These are phyloP conservation scores for Alligator mississippiensis DNA, from an alignment of 2,113 vertebrate genomes.

Conservation along the genomic window DNA sequence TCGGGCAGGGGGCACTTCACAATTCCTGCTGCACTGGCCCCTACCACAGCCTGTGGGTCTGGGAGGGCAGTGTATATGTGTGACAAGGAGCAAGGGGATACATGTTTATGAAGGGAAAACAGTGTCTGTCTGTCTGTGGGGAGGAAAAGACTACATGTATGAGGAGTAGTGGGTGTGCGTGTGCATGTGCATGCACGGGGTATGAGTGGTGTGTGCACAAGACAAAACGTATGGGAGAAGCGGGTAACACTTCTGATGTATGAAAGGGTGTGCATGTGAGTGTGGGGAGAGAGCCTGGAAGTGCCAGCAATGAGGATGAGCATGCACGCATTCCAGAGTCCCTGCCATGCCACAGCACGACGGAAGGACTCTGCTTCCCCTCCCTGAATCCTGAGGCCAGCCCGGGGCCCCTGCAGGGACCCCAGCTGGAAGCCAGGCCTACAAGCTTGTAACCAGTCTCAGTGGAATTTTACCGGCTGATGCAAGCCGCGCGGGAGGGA, in stretches of 20 bases:
- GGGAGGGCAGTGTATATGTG: no score
- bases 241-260: background rate
- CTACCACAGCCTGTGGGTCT: no score
- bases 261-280: background rate
- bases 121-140: no score
- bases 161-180: no score
- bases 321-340: background rate
- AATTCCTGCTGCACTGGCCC: background rate
- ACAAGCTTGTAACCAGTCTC: background rate
- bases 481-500: background rate
- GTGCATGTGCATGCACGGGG: no score
- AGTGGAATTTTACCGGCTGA: slow-evolving; percentile 18
- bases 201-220: no score
- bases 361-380: background rate
- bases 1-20: background rate
- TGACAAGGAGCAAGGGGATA: no score
- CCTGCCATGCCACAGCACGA: background rate
- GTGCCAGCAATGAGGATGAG: background rate
- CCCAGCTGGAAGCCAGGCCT: slow-evolving; percentile 23
- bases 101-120: no score
- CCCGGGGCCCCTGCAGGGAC: background rate
- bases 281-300: background rate
- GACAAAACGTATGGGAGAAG: background rate
- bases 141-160: no score
- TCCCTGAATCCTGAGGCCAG: background rate